Conservation (phyloP, 1,140 invertebrate genomes). For the Halesus radiatus region DNA sequence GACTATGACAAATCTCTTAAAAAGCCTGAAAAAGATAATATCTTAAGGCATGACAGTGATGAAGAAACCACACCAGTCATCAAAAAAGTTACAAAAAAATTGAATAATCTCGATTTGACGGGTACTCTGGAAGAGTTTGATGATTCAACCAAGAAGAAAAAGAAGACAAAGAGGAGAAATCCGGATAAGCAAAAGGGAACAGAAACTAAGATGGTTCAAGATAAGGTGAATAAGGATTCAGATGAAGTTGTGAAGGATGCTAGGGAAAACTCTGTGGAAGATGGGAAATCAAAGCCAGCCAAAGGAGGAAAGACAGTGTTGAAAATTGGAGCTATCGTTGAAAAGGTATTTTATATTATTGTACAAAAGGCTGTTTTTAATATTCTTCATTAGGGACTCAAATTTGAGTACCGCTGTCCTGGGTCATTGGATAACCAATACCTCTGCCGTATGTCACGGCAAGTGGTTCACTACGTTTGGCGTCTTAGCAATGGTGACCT, state of each 20-base stretch:
- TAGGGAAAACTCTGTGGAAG: slow-evolving; percentile 50
- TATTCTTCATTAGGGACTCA: too few relatives aligned
- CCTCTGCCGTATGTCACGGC: too few relatives aligned
- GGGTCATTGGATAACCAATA: too few relatives aligned
- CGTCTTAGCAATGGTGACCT: too few relatives aligned
- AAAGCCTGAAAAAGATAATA: slow-evolving; percentile 41
- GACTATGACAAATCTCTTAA: slow-evolving; percentile 48
- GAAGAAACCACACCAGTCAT: slow-evolving; percentile 43
- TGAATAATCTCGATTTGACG: slow-evolving; percentile 65
- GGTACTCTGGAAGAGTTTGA: slow-evolving; percentile 69
- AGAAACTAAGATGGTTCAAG: slow-evolving; percentile 55
- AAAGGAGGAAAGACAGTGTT: slow-evolving; percentile 55
- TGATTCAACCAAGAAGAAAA: slow-evolving; percentile 69
- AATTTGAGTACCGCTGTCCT: too few relatives aligned
- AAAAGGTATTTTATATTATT: slow-evolving; percentile 64
- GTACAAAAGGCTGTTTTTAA: too few relatives aligned
- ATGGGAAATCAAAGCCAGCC: slow-evolving; percentile 42
- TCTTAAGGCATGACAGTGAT: slow-evolving; percentile 8
- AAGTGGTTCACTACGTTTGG: too few relatives aligned
- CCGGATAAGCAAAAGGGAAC: slow-evolving; percentile 59
- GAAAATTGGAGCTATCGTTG: slow-evolving; percentile 64
- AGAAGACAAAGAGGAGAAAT: slow-evolving; percentile 65
- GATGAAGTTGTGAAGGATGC: slow-evolving; percentile 59
- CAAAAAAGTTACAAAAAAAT: slow-evolving; percentile 52
- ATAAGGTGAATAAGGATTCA: slow-evolving; percentile 53